phyloP scores from a whole-genome alignment of 2,797 vertebrate species.

The Labeo calbasu region DNA sequence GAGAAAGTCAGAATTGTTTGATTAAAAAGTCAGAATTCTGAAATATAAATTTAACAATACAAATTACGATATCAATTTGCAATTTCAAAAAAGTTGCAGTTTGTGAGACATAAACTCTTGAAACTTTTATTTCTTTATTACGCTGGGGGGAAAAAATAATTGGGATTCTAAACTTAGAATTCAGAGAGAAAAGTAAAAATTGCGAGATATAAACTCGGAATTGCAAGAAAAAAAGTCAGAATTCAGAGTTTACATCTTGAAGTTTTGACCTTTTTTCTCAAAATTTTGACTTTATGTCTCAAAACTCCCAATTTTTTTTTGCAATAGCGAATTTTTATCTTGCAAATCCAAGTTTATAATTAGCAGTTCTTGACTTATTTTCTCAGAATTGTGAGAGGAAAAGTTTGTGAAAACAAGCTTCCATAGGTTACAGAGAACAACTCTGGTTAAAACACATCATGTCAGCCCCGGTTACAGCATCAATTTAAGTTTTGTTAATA shows the following conservation, averaged over 20 bases:
- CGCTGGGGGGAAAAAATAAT: background rate
- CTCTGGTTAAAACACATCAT: background rate
- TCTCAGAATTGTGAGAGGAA: too few relatives aligned
- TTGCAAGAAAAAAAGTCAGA: background rate
- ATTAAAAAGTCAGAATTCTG: too few relatives aligned
- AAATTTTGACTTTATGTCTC: background rate
- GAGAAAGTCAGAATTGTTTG: too few relatives aligned
- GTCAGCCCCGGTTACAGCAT: background rate
- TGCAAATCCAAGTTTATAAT: too few relatives aligned
- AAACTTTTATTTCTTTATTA: too few relatives aligned
- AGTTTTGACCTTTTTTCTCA: background rate
- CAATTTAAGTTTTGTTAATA: background rate
- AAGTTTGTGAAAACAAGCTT: background rate
- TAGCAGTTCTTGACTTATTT: too few relatives aligned
- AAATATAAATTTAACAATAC: too few relatives aligned
- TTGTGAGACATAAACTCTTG: too few relatives aligned
- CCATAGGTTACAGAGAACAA: background rate
- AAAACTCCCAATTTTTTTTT: background rate
- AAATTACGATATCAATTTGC: too few relatives aligned
- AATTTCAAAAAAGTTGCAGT: too few relatives aligned
- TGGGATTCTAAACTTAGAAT: background rate
- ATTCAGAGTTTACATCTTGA: background rate
- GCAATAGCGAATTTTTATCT: background rate
- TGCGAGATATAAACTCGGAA: background rate
- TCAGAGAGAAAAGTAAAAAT: background rate